Base-by-base conservation (phyloP, 92 coral and sea anemone genomes). In the Pocillopora grandis region DNA sequence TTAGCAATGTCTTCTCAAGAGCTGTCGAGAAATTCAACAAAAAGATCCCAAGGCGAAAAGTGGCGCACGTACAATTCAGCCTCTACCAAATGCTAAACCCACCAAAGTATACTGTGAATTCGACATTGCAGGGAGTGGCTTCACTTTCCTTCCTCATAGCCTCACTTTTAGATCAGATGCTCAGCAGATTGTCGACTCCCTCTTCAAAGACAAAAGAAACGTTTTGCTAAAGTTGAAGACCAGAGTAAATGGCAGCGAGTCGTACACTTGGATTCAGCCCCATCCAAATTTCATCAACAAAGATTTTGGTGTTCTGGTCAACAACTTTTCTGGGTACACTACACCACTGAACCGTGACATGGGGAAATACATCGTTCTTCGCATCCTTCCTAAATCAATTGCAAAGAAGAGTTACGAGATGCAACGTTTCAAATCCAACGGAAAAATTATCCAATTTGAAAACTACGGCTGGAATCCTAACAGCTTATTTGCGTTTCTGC, bases 401-500 rank as follows among this genome's bases (percentile, higher is more conserved):
- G 90, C 92, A 76, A 21, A 23, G 13, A 14, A 23, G 23, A 23
- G 58, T 0, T 35, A 58, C 17, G 73, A 3, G 3, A 17, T 2
- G 11, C 91, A 90, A 74, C 91, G 93, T 31, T 90, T 90, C 80
- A 52, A 19, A 57, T 88, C 91, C 52, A 90, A 90, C 80, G 71
- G 83, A 10, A 33, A 59, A 33, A 17, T 20, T 3, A 64, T 90
- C 31, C 17, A 81, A 11, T 90, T 90, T 66, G 2, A 33, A 35
- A 90, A 90, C 75, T 90, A 91, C 36, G 89, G 83, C 27, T 66
- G 62, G 5, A 87, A 87, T 75, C 93, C 93, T 16, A 82, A 87
- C 86, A 83, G 91, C 81, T 76, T 74, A 23, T 90, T 90, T 63
- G 93, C 91, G 36, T 90, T 90, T 73, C 66, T 87, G 72, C 93